Evolutionary conservation across 2,797 vertebrate species (phyloP).

Genomic region (Poecile montanus): DNA sequence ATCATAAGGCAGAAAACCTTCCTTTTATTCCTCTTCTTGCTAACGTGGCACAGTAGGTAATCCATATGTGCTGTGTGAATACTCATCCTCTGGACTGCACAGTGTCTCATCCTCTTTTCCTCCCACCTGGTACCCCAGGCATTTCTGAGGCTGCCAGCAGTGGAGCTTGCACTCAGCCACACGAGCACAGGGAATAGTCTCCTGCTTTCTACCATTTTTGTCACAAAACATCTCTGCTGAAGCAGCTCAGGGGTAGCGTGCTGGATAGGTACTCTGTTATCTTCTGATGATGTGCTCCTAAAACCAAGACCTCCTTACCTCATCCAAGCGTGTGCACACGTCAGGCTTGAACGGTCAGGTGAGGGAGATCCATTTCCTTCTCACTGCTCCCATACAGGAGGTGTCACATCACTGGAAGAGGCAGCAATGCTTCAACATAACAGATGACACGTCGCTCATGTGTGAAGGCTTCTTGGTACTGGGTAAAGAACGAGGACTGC

Average conservation of each 20-base stretch:
- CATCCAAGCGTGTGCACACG: neutral
- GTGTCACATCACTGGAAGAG: neutral
- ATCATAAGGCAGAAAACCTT: neutral
- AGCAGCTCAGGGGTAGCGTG: rapidly evolving
- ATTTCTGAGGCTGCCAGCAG: neutral
- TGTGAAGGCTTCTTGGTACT: neutral
- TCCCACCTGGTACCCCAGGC: neutral
- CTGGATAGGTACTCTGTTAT: neutral
- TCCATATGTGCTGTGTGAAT: neutral
- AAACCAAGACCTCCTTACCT: neutral
- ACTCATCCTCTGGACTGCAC: neutral
- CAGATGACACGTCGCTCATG: rapidly evolving
- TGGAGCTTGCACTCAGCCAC: neutral
- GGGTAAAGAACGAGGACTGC: neutral
- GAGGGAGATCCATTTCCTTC: neutral
- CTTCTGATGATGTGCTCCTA: neutral
- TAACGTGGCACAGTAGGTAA: rapidly evolving
- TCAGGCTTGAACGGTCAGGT: neutral
- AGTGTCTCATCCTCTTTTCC: neutral
- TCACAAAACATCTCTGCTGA: neutral
- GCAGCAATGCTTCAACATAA: neutral
- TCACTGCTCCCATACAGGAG: neutral
- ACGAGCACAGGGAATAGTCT: rapidly evolving
- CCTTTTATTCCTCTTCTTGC: neutral
- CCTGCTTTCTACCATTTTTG: neutral